Conservation (phyloP, 2,797 vertebrate genomes). For the Dendrocincla tyrannina region DNA sequence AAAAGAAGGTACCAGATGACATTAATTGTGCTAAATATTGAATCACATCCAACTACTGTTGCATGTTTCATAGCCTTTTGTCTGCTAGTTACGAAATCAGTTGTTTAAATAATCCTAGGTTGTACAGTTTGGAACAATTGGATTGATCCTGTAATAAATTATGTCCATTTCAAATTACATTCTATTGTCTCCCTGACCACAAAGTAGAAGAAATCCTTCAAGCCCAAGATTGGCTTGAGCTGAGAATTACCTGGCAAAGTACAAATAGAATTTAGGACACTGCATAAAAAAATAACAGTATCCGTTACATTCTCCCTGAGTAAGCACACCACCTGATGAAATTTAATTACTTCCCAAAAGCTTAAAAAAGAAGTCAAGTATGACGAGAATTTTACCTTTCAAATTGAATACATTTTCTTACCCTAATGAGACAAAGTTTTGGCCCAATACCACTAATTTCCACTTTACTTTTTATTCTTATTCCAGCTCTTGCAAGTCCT, state of each 20-base stretch:
- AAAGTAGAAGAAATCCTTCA: conserved; percentile 75
- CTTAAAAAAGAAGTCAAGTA: conserved; percentile 38
- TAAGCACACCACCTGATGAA: conserved; percentile 65
- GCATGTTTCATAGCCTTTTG: conserved; percentile 29
- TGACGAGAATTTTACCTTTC: conserved; percentile 61
- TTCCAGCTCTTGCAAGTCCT: conserved; percentile 78
- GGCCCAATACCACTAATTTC: conserved; percentile 72
- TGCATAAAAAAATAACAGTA: conserved; percentile 43
- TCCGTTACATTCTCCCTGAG: conserved; percentile 65
- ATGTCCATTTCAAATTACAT: conserved; percentile 70
- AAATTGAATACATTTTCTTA: conserved; percentile 71
- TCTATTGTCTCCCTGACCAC: conserved; percentile 64
- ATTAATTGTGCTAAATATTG: conserved; percentile 64
- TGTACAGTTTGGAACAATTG: conserved; percentile 63
- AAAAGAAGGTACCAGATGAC: conserved; percentile 38
- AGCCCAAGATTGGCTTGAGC: conserved; percentile 67
- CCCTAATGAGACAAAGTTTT: conserved; percentile 78
- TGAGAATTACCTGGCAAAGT: conserved; percentile 75
- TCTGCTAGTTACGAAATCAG: conserved; percentile 61
- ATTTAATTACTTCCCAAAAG: conserved; percentile 67
- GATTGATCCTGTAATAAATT: conserved; percentile 72
- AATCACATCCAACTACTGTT: not conserved
- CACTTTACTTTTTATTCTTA: conserved; percentile 82
- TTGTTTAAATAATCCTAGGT: conserved; percentile 72
- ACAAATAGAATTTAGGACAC: conserved; percentile 71